Conservation (phyloP, 2,888 invertebrate genomes). For the Euplexia lucipara region DNA sequence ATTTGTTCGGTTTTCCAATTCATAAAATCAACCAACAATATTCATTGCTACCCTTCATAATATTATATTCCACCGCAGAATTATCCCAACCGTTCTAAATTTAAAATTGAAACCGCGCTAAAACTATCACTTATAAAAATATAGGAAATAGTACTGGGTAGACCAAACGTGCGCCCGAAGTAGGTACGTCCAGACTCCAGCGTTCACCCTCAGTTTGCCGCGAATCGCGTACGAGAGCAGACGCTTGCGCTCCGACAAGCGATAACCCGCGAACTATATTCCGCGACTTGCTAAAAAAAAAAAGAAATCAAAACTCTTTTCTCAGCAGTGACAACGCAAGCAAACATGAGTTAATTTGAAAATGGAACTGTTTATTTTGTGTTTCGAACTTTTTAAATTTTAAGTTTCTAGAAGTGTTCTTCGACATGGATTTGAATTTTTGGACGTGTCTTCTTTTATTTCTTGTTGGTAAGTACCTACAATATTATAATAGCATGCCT, state of each 20-base stretch:
- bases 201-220: conserved; percentile 60
- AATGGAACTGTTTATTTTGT: conserved; percentile 33
- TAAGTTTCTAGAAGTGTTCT: conserved; percentile 28
- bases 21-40: neutral
- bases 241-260: conserved; percentile 28
- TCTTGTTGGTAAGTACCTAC: conserved; percentile 69
- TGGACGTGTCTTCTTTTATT: conserved; percentile 63
- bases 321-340: conserved; percentile 32
- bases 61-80: conserved; percentile 25
- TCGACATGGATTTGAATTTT: conserved; percentile 73
- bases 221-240: conserved; percentile 18
- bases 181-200: conserved; percentile 47
- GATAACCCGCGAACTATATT: conserved; percentile 56
- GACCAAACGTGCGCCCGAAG: conserved; percentile 25
- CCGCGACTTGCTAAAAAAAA: conserved; percentile 50
- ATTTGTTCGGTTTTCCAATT: neutral
- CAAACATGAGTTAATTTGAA: conserved; percentile 20
- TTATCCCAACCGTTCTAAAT: conserved; percentile 35
- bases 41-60: neutral
- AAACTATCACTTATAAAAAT: conserved; percentile 69
- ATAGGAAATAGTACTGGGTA: conserved; percentile 21
- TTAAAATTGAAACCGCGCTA: conserved; percentile 49
- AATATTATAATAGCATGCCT: neutral
- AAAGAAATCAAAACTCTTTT: conserved; percentile 7
- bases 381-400: conserved; percentile 28